These are phyloP conservation scores for Drosophila nigricruria DNA, from an alignment of 2,888 invertebrate species.

Conservation along the genomic window DNA sequence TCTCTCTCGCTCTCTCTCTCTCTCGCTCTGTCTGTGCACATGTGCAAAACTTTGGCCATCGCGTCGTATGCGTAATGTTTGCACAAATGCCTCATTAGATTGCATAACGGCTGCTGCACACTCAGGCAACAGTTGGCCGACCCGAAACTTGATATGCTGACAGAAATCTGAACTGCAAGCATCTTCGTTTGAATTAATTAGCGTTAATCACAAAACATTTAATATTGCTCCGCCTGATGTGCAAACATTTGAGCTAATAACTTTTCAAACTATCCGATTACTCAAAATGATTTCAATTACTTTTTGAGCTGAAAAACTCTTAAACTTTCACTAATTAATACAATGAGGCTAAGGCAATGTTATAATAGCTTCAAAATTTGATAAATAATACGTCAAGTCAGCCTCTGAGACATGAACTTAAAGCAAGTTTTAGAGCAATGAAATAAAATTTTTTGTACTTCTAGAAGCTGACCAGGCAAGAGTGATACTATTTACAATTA, in stretches of 20 bases:
- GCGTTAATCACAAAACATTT: constrained; percentile 24
- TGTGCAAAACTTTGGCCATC: constrained; percentile 28
- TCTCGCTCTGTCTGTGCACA: background rate
- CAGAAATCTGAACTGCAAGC: background rate
- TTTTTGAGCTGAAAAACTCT: background rate
- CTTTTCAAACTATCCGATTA: background rate
- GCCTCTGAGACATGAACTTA: too few species aligned
- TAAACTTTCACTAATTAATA: background rate
- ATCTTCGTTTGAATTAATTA: constrained; percentile 37
- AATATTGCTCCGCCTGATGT: background rate
- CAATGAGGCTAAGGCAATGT: background rate
- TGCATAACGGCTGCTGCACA: constrained; percentile 7
- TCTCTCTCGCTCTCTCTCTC: background rate
- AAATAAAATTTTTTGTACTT: too few species aligned
- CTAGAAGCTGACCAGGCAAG: background rate
- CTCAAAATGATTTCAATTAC: background rate
- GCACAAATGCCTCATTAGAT: constrained; percentile 31
- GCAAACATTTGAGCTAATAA: constrained; percentile 5
- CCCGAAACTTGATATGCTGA: constrained; percentile 17
- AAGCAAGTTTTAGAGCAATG: too few species aligned
- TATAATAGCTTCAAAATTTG: too few species aligned
- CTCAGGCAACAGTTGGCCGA: constrained; percentile 26
- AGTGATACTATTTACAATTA: background rate
- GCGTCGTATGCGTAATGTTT: constrained; percentile 48
- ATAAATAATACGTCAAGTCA: too few species aligned